phyloP scores from a whole-genome alignment of 2,113 vertebrate species.

The Lonchura striata region DNA sequence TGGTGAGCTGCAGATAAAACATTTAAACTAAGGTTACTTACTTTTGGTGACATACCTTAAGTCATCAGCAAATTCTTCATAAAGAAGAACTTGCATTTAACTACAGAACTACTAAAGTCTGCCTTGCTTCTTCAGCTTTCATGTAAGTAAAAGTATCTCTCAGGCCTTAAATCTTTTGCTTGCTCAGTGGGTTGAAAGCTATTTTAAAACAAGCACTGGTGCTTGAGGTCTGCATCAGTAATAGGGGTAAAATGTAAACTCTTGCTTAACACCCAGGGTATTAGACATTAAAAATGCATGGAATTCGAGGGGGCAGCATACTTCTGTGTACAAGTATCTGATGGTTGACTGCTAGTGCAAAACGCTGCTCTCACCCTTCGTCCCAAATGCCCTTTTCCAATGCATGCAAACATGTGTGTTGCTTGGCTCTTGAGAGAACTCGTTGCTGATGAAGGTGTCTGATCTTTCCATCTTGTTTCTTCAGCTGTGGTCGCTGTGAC shows the following conservation, averaged over 20 bases:
- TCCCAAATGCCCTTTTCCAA: neutral
- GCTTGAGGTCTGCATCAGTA: neutral
- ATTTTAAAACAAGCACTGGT: neutral
- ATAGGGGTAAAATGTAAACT: constrained; percentile 7
- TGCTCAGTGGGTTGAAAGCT: neutral
- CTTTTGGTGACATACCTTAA: neutral
- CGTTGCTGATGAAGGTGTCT: neutral
- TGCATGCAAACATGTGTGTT: neutral
- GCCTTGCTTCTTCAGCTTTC: neutral
- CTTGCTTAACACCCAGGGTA: neutral
- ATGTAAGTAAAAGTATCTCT: neutral
- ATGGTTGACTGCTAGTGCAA: neutral
- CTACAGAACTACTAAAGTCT: neutral
- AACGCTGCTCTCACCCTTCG: neutral
- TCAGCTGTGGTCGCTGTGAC: neutral
- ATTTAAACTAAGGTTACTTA: neutral
- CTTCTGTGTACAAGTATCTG: neutral
- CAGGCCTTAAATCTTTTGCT: neutral
- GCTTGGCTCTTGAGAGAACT: neutral
- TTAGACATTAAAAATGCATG: constrained; percentile 42
- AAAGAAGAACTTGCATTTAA: neutral
- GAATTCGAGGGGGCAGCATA: constrained; percentile 9
- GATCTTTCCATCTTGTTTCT: neutral
- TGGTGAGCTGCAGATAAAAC: neutral
- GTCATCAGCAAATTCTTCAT: neutral